phyloP scores from a whole-genome alignment of 1,140 invertebrate genomes.

The Chironomus tepperi region DNA sequence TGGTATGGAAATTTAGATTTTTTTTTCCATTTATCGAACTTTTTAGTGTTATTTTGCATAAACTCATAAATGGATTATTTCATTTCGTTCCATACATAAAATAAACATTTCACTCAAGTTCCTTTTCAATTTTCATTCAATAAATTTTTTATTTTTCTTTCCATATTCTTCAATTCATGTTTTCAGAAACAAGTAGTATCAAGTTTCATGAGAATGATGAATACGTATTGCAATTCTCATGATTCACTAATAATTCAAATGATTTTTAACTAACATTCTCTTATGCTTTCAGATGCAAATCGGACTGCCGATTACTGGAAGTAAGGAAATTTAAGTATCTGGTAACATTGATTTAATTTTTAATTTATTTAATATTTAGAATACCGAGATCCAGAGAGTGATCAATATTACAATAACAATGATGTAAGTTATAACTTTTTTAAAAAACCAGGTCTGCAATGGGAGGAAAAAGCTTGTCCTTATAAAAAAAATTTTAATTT shows the following conservation, averaged over 20 bases:
- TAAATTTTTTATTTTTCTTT: no score
- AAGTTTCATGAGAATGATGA: background rate
- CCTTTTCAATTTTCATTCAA: no score
- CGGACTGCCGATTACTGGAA: slow-evolving; percentile 73
- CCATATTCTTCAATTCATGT: no score
- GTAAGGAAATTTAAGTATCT: background rate
- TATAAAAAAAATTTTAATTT: background rate
- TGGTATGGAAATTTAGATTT: no score
- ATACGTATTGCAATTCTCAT: background rate
- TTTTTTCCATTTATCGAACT: no score
- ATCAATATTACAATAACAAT: slow-evolving; percentile 80
- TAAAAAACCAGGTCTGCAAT: no score
- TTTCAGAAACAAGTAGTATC: no score
- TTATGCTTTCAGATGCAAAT: slow-evolving; percentile 56
- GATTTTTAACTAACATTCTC: background rate
- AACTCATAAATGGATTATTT: no score
- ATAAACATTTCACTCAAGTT: no score
- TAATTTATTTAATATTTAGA: slow-evolving; percentile 32
- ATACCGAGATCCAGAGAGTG: slow-evolving; percentile 74
- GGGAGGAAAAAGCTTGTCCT: background rate
- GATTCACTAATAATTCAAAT: background rate
- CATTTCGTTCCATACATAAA: no score
- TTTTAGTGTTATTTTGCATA: no score
- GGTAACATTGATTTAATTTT: background rate
- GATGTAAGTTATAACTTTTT: slow-evolving; percentile 66